A percentile compares a stretch with the other conserved stretches of the same genome.
phyloP scores from a whole-genome alignment of 1,140 invertebrate genomes.

The Aricia agestis region DNA sequence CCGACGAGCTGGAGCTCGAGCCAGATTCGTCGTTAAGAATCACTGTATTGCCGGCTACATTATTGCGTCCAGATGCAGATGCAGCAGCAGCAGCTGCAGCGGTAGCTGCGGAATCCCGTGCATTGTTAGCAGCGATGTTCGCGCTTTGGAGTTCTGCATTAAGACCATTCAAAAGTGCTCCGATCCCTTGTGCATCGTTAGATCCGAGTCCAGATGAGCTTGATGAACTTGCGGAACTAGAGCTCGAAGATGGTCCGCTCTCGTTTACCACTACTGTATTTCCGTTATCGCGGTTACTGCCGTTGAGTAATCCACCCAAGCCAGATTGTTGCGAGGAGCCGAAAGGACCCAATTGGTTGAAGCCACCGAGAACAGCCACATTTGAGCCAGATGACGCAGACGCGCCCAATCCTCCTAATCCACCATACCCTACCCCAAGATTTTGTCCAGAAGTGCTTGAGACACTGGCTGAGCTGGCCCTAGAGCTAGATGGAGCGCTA shows the following conservation, averaged over 20 bases:
- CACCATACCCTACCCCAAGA: neutral
- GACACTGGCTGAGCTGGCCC: slow-evolving; percentile 8
- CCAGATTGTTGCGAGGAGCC: too few relatives aligned
- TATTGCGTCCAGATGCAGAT: neutral
- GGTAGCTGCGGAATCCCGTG: too few relatives aligned
- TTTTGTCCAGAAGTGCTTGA: slow-evolving; percentile 16
- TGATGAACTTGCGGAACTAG: slow-evolving; percentile 14
- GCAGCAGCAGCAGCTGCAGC: too few relatives aligned
- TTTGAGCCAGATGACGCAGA: slow-evolving; percentile 18
- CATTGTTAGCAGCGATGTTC: too few relatives aligned
- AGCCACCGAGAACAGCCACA: neutral
- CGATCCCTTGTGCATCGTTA: too few relatives aligned
- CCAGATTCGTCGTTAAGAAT: too few relatives aligned
- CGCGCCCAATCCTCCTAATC: neutral
- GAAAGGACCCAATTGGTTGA: neutral
- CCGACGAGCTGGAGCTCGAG: too few relatives aligned
- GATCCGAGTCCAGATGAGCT: neutral
- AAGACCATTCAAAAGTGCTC: too few relatives aligned
- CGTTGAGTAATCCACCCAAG: too few relatives aligned
- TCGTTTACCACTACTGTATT: neutral
- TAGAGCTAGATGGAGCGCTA: neutral
- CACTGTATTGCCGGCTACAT: too few relatives aligned
- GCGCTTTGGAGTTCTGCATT: too few relatives aligned
- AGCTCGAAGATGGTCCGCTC: neutral
- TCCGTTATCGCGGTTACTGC: neutral